Percentiles rank a stretch among this genome's conserved stretches.
These are phyloP conservation scores for Cephus pulcher DNA, from an alignment of 2,888 invertebrate genomes.

Conservation along the genomic window DNA sequence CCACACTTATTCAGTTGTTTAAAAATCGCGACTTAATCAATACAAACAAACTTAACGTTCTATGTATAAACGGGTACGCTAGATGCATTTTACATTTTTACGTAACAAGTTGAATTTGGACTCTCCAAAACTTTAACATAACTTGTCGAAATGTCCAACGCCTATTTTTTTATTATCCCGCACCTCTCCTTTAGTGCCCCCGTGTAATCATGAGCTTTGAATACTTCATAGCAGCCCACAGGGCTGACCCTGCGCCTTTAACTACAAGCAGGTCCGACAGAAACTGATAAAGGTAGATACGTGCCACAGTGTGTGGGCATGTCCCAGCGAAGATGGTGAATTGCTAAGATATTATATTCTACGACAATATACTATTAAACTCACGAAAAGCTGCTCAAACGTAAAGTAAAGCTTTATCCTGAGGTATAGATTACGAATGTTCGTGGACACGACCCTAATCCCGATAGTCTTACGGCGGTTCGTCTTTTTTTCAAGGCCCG, in stretches of 20 bases:
- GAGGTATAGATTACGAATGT: neutral
- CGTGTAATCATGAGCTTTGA: conserved; percentile 20
- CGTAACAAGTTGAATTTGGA: neutral
- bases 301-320: neutral
- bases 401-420: neutral
- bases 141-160: neutral
- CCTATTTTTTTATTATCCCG: neutral
- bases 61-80: too few relatives aligned
- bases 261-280: neutral
- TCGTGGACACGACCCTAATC: neutral
- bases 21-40: too few relatives aligned
- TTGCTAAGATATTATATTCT: neutral
- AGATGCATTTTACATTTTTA: neutral
- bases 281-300: neutral
- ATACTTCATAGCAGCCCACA: conserved; percentile 20
- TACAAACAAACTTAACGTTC: too few relatives aligned
- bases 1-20: neutral
- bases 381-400: neutral
- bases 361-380: neutral
- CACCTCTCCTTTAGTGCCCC: conserved; percentile 12
- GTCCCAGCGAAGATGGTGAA: neutral
- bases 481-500: neutral
- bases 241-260: conserved; percentile 18
- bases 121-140: neutral
- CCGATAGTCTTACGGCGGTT: neutral